Evolutionary conservation across 2,888 invertebrate genomes (phyloP).

Genomic region (Lochmaea capreae): DNA sequence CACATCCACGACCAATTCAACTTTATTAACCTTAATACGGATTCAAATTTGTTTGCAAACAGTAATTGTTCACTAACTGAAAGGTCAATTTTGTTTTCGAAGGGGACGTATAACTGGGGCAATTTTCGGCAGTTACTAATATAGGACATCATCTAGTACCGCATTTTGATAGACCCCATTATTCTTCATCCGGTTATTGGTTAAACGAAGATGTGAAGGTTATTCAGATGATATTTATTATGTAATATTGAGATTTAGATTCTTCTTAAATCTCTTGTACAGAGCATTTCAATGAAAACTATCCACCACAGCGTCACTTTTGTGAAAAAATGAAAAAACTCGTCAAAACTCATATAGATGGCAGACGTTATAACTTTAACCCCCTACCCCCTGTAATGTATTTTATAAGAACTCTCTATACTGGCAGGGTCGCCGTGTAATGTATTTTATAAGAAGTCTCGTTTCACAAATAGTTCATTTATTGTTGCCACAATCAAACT

Average conservation of each 20-base stretch:
- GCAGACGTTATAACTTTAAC: too few relatives aligned
- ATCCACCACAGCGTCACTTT: too few relatives aligned
- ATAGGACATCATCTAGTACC: not conserved
- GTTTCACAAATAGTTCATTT: too few relatives aligned
- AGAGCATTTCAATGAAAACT: too few relatives aligned
- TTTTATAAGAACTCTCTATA: too few relatives aligned
- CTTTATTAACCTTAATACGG: slow-evolving; percentile 1
- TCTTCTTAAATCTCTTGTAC: too few relatives aligned
- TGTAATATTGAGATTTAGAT: not conserved
- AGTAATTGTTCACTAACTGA: not conserved
- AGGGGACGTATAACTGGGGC: not conserved
- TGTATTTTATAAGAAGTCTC: too few relatives aligned
- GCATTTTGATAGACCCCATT: not conserved
- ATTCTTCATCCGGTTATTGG: not conserved
- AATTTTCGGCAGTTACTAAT: not conserved
- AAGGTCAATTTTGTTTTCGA: not conserved
- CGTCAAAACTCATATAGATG: too few relatives aligned
- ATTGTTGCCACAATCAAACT: too few relatives aligned
- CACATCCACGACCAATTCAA: not conserved
- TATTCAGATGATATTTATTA: not conserved
- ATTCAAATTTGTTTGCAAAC: not conserved
- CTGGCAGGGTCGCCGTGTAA: too few relatives aligned
- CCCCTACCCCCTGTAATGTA: too few relatives aligned
- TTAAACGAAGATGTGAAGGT: not conserved
- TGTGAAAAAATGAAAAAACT: too few relatives aligned